These are phyloP conservation scores for Lycaon pictus DNA, from an alignment of 2,113 vertebrate genomes.

Conservation along the genomic window DNA sequence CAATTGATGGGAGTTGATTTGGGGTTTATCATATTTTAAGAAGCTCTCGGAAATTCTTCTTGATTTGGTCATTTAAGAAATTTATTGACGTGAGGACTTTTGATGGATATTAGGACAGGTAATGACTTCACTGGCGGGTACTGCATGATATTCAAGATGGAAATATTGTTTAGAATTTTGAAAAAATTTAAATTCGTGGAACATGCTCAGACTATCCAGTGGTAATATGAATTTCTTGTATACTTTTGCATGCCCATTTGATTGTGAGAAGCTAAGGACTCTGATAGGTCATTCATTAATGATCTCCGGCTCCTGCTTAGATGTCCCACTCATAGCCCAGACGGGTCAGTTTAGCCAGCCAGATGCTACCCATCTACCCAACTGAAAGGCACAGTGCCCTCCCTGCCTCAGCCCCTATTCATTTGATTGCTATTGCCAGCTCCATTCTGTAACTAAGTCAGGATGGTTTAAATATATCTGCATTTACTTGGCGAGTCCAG, in stretches of 20 bases:
- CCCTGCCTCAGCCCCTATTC: not conserved
- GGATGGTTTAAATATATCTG: constrained; percentile 73
- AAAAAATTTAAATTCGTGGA: not conserved
- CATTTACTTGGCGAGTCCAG: constrained; percentile 69
- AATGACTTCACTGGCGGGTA: not conserved
- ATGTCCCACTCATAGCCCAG: not conserved
- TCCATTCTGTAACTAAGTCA: constrained; percentile 8
- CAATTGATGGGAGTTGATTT: not conserved
- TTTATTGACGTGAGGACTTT: not conserved
- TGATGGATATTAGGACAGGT: not conserved
- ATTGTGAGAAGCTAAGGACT: not conserved
- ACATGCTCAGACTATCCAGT: not conserved
- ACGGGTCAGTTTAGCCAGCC: not conserved
- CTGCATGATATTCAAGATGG: not conserved
- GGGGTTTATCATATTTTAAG: constrained; percentile 16
- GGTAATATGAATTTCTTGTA: not conserved
- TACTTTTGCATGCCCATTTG: not conserved
- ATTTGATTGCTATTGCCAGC: not conserved
- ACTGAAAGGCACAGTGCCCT: not conserved
- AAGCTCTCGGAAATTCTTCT: not conserved
- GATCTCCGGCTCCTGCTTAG: not conserved
- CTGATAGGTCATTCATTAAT: not conserved
- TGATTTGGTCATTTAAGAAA: constrained; percentile 3
- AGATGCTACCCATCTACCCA: not conserved
- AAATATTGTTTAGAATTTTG: constrained; percentile 23